Conservation (phyloP, 92 coral and sea anemone genomes). For the Parazoanthus swiftii region DNA sequence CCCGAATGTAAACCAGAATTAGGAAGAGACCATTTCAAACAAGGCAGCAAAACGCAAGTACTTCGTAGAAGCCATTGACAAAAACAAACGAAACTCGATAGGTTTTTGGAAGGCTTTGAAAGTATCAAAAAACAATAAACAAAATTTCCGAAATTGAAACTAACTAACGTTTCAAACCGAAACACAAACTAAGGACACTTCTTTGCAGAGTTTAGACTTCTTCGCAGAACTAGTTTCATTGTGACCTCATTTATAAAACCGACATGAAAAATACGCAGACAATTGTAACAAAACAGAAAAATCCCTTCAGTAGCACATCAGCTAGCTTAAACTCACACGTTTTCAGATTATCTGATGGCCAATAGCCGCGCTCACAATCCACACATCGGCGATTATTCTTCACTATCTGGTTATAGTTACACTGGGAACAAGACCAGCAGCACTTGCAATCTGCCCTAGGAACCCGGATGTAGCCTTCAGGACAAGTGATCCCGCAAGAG, state of each 20-base stretch:
- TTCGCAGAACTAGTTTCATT: neutral
- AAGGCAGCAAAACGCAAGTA: too few species aligned
- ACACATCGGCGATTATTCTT: slow-evolving; percentile 63
- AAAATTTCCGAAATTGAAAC: too few species aligned
- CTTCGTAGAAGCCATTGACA: too few species aligned
- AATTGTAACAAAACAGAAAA: slow-evolving; percentile 57
- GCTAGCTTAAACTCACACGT: slow-evolving; percentile 72
- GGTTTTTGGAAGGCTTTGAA: too few species aligned
- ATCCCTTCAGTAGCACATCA: slow-evolving; percentile 56
- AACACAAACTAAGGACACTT: neutral
- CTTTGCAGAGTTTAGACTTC: neutral
- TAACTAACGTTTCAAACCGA: neutral
- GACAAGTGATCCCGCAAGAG: slow-evolving; percentile 65
- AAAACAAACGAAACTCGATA: too few species aligned
- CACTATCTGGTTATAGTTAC: slow-evolving; percentile 80
- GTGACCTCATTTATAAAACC: slow-evolving; percentile 47
- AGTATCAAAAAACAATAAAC: too few species aligned
- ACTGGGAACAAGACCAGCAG: slow-evolving; percentile 79
- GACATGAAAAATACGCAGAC: slow-evolving; percentile 66
- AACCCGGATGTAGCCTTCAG: slow-evolving; percentile 72
- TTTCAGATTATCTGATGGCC: slow-evolving; percentile 72
- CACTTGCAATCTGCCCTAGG: slow-evolving; percentile 63
- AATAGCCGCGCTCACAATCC: slow-evolving; percentile 78
- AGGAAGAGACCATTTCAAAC: too few species aligned
- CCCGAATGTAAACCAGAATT: too few species aligned